Evolutionary conservation across 2,888 invertebrate genomes (phyloP).

Genomic region (Cyclophora punctaria): DNA sequence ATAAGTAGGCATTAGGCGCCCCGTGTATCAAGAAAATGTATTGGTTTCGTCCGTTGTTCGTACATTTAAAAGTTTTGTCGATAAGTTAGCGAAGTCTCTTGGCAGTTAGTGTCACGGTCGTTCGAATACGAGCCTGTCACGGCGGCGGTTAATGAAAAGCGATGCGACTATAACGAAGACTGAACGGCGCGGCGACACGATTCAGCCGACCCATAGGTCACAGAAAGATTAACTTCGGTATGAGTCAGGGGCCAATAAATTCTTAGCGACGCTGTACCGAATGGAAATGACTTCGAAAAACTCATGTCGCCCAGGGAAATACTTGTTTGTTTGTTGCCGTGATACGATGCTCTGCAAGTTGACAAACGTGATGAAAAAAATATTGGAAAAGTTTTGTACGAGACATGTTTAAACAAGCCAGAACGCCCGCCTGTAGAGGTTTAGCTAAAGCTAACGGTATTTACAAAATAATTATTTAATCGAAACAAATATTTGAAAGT

Average conservation of each 20-base stretch:
- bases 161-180: slow-evolving; percentile 56
- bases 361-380: slow-evolving; percentile 64
- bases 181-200: slow-evolving; percentile 32
- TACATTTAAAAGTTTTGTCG: slow-evolving; percentile 31
- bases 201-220: slow-evolving; percentile 22
- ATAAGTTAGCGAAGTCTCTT: slow-evolving; percentile 35
- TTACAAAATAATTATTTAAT: neutral
- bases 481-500: neutral
- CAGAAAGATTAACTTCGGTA: slow-evolving; percentile 35
- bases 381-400: slow-evolving; percentile 59
- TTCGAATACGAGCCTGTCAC: slow-evolving; percentile 39
- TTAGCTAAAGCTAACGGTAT: slow-evolving; percentile 15
- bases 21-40: slow-evolving; percentile 16
- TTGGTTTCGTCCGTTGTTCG: slow-evolving; percentile 17
- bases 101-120: slow-evolving; percentile 29
- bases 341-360: slow-evolving; percentile 44
- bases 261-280: slow-evolving; percentile 38
- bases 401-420: slow-evolving; percentile 38
- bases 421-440: slow-evolving; percentile 24
- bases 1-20: neutral
- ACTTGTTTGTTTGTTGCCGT: slow-evolving; percentile 60
- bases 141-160: slow-evolving; percentile 51
- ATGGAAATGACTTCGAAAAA: slow-evolving; percentile 59
- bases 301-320: slow-evolving; percentile 47
- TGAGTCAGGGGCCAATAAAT: slow-evolving; percentile 42